phyloP scores from a whole-genome alignment of 2,888 invertebrate genomes.

The Linyphia triangularis region DNA sequence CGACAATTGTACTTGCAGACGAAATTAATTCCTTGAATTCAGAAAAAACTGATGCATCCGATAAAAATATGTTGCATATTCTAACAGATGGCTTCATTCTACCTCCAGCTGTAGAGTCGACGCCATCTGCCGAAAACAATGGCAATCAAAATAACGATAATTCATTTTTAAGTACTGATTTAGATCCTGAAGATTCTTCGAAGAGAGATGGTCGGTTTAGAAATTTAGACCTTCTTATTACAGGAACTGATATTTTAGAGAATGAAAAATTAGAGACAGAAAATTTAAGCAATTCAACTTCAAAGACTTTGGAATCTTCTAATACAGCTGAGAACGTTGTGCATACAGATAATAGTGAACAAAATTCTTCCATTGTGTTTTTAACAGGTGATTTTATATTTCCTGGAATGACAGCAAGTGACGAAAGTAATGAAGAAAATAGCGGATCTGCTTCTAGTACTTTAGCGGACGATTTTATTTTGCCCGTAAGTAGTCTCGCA shows the following conservation, averaged over 20 bases:
- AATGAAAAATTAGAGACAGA: neutral
- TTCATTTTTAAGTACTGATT: too few species aligned
- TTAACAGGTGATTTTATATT: constrained; percentile 67
- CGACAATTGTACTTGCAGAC: constrained; percentile 42
- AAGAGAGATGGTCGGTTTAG: neutral
- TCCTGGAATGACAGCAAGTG: neutral
- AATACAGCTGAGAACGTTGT: neutral
- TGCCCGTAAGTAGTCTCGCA: constrained; percentile 2
- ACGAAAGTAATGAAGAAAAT: neutral
- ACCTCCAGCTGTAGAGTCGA: constrained; percentile 33
- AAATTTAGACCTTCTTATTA: constrained; percentile 23
- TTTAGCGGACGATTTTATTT: constrained; percentile 64
- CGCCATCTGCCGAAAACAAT: neutral
- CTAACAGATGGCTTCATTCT: constrained; percentile 76
- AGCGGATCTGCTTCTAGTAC: neutral
- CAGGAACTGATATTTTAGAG: neutral
- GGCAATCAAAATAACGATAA: neutral
- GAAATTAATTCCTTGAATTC: neutral
- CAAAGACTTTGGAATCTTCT: neutral
- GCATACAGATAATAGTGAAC: neutral
- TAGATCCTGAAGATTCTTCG: neutral
- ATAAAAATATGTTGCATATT: constrained; percentile 45
- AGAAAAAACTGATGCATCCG: neutral
- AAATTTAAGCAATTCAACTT: neutral
- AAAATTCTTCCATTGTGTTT: constrained; percentile 25